phyloP scores from a whole-genome alignment of 2,113 vertebrate species.

The Herpetotheres cachinnans region DNA sequence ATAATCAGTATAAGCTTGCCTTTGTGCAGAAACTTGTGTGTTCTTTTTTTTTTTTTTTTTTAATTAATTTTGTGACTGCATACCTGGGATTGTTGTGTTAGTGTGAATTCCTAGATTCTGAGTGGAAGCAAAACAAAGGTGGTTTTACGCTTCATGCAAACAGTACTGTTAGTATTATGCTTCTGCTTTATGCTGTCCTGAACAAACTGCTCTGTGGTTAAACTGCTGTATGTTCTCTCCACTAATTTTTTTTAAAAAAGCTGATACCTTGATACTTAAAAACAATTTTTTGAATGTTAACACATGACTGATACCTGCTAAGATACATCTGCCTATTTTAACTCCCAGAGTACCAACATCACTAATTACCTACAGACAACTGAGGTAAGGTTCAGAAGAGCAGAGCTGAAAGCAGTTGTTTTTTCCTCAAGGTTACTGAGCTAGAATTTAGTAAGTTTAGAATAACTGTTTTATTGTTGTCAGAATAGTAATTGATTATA shows the following conservation, averaged over 20 bases:
- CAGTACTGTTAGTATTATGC: not conserved
- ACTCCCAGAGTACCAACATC: not conserved
- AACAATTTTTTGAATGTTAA: not conserved
- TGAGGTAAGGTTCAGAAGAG: not conserved
- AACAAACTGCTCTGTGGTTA: not conserved
- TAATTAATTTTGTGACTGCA: not conserved
- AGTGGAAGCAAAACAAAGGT: not conserved
- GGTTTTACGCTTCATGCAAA: not conserved
- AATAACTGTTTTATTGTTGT: not conserved
- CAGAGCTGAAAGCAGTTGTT: not conserved
- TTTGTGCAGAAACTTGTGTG: not conserved
- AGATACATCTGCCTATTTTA: not conserved
- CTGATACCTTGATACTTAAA: not conserved
- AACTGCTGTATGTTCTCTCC: not conserved
- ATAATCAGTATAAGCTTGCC: not conserved
- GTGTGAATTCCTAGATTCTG: not conserved
- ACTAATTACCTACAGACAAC: not conserved
- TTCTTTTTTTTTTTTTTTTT: not conserved
- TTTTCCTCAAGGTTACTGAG: not conserved
- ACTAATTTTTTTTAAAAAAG: not conserved
- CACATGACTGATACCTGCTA: not conserved
- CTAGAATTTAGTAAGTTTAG: not conserved
- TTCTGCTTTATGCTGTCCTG: not conserved
- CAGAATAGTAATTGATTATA: not conserved
- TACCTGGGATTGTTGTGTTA: not conserved